A percentile compares a stretch with the other conserved stretches of the same genome.
Conservation (phyloP, 2,888 invertebrate genomes). For the Nudaria mundana region DNA sequence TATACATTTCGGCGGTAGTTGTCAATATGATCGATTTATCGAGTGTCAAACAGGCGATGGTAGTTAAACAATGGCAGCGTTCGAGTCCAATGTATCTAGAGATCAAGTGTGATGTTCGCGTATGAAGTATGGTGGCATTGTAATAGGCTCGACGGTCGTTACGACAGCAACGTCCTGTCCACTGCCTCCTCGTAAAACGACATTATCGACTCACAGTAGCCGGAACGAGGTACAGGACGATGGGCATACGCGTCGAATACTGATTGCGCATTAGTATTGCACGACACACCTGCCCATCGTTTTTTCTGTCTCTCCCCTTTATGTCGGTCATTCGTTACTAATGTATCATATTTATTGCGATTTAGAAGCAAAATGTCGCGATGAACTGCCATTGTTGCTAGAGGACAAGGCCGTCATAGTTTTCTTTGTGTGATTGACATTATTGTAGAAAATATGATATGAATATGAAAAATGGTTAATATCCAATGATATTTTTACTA, state of each 20-base stretch:
- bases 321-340: slow-evolving; percentile 78
- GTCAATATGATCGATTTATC: slow-evolving; percentile 40
- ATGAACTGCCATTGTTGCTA: slow-evolving; percentile 59
- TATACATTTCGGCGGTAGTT: slow-evolving; percentile 58
- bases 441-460: slow-evolving; percentile 11
- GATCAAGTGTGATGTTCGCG: slow-evolving; percentile 57
- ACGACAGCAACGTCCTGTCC: slow-evolving; percentile 81
- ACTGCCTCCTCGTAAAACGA: slow-evolving; percentile 78
- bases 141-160: slow-evolving; percentile 76
- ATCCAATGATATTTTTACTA: no score
- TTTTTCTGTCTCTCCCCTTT: slow-evolving; percentile 76
- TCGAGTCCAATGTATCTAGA: slow-evolving; percentile 45
- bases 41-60: slow-evolving; percentile 57
- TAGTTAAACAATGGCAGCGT: slow-evolving; percentile 52
- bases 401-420: slow-evolving; percentile 58
- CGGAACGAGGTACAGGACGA: slow-evolving; percentile 81
- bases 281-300: slow-evolving; percentile 76
- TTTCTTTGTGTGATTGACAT: slow-evolving; percentile 42
- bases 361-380: slow-evolving; percentile 60
- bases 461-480: no score
- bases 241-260: slow-evolving; percentile 73
- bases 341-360: slow-evolving; percentile 77
- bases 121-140: slow-evolving; percentile 74
- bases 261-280: slow-evolving; percentile 80
- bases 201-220: slow-evolving; percentile 81